Evolutionary conservation across 2,888 invertebrate species (phyloP).

Genomic region (Fissipunctia ypsillon): DNA sequence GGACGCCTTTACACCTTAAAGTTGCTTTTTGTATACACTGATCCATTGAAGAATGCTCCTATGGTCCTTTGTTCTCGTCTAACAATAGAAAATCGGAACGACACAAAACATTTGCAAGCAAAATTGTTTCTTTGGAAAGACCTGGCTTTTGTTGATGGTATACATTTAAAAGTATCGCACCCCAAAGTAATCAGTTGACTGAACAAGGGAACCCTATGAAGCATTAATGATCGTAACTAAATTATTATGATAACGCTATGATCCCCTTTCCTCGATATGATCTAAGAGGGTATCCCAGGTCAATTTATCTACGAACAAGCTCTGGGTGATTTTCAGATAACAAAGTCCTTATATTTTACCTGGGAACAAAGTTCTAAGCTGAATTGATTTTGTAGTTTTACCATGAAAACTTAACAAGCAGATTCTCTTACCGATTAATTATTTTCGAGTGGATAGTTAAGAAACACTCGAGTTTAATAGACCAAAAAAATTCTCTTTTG

Average conservation of each 20-base stretch:
- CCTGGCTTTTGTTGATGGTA: no score
- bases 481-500: background rate
- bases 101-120: no score
- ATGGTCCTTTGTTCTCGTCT: no score
- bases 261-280: background rate
- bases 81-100: no score
- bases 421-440: background rate
- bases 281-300: constrained; percentile 20
- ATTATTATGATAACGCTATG: constrained; percentile 36
- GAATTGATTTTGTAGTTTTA: background rate
- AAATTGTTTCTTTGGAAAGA: no score
- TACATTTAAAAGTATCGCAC: constrained; percentile 1
- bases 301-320: constrained; percentile 8
- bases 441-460: background rate
- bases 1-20: no score
- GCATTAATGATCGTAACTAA: constrained; percentile 32
- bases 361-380: background rate
- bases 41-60: no score
- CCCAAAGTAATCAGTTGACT: constrained; percentile 34
- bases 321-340: background rate
- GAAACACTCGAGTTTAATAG: background rate
- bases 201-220: background rate
- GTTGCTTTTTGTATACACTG: no score
- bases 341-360: background rate
- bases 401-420: background rate